Base-by-base conservation (phyloP, 2,888 invertebrate species). In the Venustoraphidia nigricollis region DNA sequence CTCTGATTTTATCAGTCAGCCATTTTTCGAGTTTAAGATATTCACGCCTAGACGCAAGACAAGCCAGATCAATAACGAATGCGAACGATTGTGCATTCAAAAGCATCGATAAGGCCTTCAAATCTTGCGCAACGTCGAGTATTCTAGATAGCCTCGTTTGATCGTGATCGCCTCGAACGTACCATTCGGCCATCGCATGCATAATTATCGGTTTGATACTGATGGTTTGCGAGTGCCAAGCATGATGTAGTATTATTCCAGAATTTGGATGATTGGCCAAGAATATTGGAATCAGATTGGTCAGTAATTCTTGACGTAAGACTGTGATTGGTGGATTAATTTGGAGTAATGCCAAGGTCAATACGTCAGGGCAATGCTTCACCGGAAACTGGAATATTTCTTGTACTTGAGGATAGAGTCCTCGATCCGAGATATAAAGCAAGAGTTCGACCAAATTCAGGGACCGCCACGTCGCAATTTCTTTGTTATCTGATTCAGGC, bases 131-230 rank as follows among this genome's bases (percentile, higher is more conserved):
- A 2, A 97, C 89, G 61, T 98, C 98, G 51, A 98, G 71, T 57
- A 98, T 96, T 48, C 97, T 76, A 1, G 96, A 92, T 36, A 98
- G 69, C 60, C 93, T 79, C 3, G 87, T 84, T 66, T 95, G 96
- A 66, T 98, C 97, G 60, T 88, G 83, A 60, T 96, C 94, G 34
- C 83, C 92, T 53, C 84, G 76, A 55, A 86, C 76, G 67, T 96
- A 97, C 93, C 95, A 96, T 54, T 96, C 94, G 1, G 92, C 91
- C 95, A 97, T 96, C 2, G 93, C 83, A 59, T 92, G 90, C 87
- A 95, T 93, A 52, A 97, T 84, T 50, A 88, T 80, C 3, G 83
- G 80, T 55, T 87, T 84, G 46, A 89, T 76, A 47, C 76, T 74
- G 38, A 72, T 67, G 54, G 71, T 76, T 59, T 83, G 84, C 46